Percentiles rank a stretch among this genome's conserved stretches.
Conservation (phyloP, 2,113 vertebrate genomes). For the Sinocyclocheilus anshuiensis region DNA sequence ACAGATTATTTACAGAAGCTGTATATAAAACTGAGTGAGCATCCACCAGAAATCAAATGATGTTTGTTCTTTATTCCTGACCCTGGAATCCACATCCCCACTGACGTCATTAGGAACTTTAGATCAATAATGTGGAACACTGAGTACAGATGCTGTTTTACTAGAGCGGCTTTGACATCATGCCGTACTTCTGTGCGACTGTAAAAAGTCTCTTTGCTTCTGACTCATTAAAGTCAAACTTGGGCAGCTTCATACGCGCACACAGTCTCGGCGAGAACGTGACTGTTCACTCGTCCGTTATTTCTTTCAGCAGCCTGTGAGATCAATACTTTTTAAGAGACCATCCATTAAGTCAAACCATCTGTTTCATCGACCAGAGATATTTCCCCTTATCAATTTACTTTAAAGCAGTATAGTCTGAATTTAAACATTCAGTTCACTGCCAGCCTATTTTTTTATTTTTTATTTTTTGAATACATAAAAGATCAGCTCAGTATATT, state of each 20-base stretch:
- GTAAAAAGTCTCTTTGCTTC: neutral
- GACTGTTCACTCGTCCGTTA: neutral
- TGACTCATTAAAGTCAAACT: neutral
- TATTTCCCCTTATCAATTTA: neutral
- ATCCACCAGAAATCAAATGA: neutral
- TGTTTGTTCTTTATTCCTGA: neutral
- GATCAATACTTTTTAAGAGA: slow-evolving; percentile 22
- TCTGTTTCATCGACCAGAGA: neutral
- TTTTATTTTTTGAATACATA: neutral
- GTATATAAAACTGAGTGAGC: neutral
- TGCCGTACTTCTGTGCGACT: neutral
- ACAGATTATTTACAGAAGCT: neutral
- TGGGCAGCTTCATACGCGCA: neutral
- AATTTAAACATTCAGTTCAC: slow-evolving; percentile 1
- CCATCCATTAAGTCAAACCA: neutral
- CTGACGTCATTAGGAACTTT: neutral
- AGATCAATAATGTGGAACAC: neutral
- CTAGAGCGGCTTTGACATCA: neutral
- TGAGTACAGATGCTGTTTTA: neutral
- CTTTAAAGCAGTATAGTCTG: neutral
- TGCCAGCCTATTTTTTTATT: neutral
- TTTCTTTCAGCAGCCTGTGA: neutral
- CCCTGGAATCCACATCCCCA: neutral
- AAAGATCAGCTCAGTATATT: neutral
- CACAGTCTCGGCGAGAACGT: neutral